A percentile compares a stretch with the other conserved stretches of the same genome.
phyloP scores from a whole-genome alignment of 2,113 vertebrate species.

The Rhegmatorhina hoffmannsi region DNA sequence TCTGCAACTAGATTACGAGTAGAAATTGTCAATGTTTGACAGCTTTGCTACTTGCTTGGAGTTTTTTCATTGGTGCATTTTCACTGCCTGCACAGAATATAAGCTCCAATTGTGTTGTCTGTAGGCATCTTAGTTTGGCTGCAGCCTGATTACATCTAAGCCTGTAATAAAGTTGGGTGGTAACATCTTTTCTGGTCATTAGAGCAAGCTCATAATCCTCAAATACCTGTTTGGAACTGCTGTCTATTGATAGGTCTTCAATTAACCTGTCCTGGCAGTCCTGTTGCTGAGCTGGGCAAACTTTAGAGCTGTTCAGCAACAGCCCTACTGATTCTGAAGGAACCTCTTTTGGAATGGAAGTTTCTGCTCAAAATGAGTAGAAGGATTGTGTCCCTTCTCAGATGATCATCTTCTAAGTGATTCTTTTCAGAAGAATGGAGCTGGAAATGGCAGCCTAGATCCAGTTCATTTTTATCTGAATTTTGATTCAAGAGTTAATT shows the following conservation, averaged over 20 bases:
- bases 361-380: neutral
- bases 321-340: neutral
- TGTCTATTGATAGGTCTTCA: neutral
- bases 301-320: neutral
- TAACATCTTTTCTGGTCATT: neutral
- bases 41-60: neutral
- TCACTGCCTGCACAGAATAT: neutral
- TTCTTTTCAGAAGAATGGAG: neutral
- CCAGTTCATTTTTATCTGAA: neutral
- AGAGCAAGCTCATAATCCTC: neutral
- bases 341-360: neutral
- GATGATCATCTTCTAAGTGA: neutral
- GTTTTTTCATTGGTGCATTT: neutral
- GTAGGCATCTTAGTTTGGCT: neutral
- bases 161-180: neutral
- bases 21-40: neutral
- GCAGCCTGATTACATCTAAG: neutral
- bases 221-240: neutral
- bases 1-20: neutral
- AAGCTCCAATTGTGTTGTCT: neutral
- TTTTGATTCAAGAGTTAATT: neutral
- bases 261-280: neutral
- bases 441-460: neutral
- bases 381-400: neutral
- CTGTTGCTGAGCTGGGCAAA: neutral